Evolutionary conservation across 2,888 invertebrate species (phyloP).

Genomic region (Panorpa germanica): DNA sequence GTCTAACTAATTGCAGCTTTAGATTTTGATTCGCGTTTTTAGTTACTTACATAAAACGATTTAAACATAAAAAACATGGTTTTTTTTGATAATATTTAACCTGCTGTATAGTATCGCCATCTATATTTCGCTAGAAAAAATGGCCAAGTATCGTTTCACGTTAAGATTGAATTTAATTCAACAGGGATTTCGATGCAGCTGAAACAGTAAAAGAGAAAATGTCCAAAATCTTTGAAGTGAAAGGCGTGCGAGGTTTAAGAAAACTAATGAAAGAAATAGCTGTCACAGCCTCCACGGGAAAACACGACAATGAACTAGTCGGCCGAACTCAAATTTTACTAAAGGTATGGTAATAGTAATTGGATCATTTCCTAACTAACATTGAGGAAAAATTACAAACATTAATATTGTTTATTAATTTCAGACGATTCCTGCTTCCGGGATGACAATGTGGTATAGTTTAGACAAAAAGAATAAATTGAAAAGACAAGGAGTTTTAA

Average conservation of each 20-base stretch:
- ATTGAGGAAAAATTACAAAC: constrained; percentile 1
- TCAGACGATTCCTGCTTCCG: constrained; percentile 83
- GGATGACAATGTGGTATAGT: constrained; percentile 80
- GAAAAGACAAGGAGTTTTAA: constrained; percentile 73
- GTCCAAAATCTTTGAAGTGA: constrained; percentile 67
- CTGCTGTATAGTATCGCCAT: no score
- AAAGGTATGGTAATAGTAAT: constrained; percentile 36
- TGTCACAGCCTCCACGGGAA: constrained; percentile 86
- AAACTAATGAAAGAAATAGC: constrained; percentile 80
- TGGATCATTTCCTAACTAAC: constrained; percentile 2
- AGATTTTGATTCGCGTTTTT: no score
- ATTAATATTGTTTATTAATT: constrained; percentile 14
- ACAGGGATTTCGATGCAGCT: constrained; percentile 79
- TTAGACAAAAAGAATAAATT: constrained; percentile 70
- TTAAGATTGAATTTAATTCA: no score
- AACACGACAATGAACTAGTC: constrained; percentile 88
- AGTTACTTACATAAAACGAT: no score
- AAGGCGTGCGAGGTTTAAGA: constrained; percentile 65
- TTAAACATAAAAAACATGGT: no score
- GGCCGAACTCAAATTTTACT: constrained; percentile 73
- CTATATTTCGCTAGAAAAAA: no score
- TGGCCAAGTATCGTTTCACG: no score
- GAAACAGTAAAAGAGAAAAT: constrained; percentile 78
- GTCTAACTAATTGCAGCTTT: no score
- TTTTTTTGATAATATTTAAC: no score